These are phyloP conservation scores for Pseudocheirus occidentalis DNA, from an alignment of 2,797 vertebrate species.

Conservation along the genomic window DNA sequence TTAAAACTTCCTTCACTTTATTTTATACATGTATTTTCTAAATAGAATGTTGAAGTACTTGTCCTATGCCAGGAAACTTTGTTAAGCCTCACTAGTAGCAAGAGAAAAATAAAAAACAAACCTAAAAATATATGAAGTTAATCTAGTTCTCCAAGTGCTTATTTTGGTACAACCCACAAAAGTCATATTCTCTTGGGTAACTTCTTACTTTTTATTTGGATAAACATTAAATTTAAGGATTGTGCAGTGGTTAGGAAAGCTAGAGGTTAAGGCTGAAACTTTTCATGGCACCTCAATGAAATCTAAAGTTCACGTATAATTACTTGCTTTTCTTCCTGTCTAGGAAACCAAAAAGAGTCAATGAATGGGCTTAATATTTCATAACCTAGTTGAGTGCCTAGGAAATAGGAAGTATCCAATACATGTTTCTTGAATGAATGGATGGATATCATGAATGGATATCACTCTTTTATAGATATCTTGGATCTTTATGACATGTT, in stretches of 20 bases:
- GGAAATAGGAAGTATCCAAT: neutral
- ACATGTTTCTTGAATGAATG: neutral
- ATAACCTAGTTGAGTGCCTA: neutral
- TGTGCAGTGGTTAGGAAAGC: conserved; percentile 44
- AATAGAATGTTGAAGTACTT: conserved; percentile 32
- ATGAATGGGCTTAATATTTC: conserved; percentile 58
- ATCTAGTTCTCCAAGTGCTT: neutral
- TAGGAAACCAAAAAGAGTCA: conserved; percentile 75
- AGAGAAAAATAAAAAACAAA: conserved; percentile 56
- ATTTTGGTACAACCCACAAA: conserved; percentile 41
- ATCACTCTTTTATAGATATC: conserved; percentile 51
- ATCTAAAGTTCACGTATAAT: conserved; percentile 58
- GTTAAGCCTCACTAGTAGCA: conserved; percentile 19
- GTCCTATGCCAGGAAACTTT: neutral
- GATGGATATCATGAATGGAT: neutral
- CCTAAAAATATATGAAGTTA: conserved; percentile 48
- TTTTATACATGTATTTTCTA: conserved; percentile 19
- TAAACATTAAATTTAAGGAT: conserved; percentile 64
- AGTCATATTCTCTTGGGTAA: conserved; percentile 38
- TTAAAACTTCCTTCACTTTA: conserved; percentile 16
- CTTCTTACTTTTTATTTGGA: neutral
- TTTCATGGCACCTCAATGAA: conserved; percentile 24
- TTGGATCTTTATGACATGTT: conserved; percentile 63
- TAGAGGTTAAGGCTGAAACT: conserved; percentile 58
- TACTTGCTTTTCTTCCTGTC: conserved; percentile 56